These are phyloP conservation scores for Notodonta dromedarius DNA, from an alignment of 2,888 invertebrate species.

Conservation along the genomic window DNA sequence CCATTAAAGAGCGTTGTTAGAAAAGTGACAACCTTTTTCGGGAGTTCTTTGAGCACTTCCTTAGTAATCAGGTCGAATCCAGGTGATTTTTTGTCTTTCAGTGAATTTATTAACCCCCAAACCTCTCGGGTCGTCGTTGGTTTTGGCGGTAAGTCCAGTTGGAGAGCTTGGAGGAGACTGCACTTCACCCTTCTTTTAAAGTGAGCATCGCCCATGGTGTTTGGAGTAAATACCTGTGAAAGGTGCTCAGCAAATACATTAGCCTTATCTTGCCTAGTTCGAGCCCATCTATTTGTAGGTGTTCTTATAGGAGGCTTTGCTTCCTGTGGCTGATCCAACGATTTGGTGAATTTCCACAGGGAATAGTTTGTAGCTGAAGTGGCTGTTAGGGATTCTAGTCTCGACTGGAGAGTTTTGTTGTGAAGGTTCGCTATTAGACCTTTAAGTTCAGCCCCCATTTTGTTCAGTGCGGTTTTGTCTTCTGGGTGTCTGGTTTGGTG, in stretches of 20 bases:
- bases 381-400: background rate
- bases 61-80: conserved; percentile 11
- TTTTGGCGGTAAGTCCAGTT: conserved; percentile 5
- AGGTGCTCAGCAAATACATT: background rate
- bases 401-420: background rate
- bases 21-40: conserved; percentile 9
- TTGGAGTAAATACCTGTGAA: background rate
- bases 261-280: background rate
- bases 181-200: background rate
- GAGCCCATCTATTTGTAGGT: background rate
- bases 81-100: conserved; percentile 9
- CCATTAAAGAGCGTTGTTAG: conserved; percentile 2
- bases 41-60: conserved; percentile 6
- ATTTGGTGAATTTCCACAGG: background rate
- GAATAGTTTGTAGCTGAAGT: background rate
- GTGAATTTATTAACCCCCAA: background rate
- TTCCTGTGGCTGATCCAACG: background rate
- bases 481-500: conserved; percentile 10
- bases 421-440: background rate
- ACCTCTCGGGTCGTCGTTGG: conserved; percentile 1
- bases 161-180: background rate
- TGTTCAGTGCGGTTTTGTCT: conserved; percentile 9
- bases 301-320: background rate
- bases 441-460: background rate
- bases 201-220: background rate